A percentile compares a stretch with the other conserved stretches of the same genome.
These are phyloP conservation scores for Notodonta dromedarius DNA, from an alignment of 2,888 invertebrate species.

Conservation along the genomic window DNA sequence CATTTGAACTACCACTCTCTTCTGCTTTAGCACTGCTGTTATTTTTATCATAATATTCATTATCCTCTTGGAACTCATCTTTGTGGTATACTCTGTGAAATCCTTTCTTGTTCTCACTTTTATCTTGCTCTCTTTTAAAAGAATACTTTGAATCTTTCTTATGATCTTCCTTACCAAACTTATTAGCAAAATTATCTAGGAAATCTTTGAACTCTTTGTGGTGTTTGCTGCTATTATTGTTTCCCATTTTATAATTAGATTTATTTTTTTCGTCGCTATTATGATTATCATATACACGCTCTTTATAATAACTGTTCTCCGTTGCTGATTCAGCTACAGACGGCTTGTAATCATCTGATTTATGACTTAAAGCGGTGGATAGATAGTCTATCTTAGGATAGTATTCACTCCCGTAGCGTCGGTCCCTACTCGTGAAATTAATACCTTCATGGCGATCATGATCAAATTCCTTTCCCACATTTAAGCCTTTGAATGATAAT, in stretches of 20 bases:
- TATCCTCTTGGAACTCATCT: conserved; percentile 73
- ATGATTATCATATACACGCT: conserved; percentile 45
- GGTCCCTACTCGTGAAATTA: conserved; percentile 40
- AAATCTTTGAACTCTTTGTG: conserved; percentile 62
- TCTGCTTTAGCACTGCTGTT: conserved; percentile 53
- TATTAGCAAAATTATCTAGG: conserved; percentile 64
- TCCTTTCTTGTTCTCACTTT: conserved; percentile 68
- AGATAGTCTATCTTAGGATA: conserved; percentile 9
- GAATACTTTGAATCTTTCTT: conserved; percentile 54
- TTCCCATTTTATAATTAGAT: conserved; percentile 40
- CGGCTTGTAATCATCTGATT: not conserved
- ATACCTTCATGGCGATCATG: conserved; percentile 33
- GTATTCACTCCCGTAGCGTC: conserved; percentile 37
- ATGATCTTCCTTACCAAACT: conserved; percentile 62
- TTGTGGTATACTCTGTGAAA: conserved; percentile 72
- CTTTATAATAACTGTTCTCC: conserved; percentile 40
- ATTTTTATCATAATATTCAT: conserved; percentile 70
- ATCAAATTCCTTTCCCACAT: conserved; percentile 63
- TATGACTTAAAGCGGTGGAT: not conserved
- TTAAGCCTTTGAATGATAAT: conserved; percentile 57
- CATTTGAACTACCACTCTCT: conserved; percentile 54
- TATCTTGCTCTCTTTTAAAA: conserved; percentile 56
- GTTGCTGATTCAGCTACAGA: conserved; percentile 31
- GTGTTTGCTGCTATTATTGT: conserved; percentile 45
- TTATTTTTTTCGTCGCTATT: conserved; percentile 44